A percentile compares a stretch with the other conserved stretches of the same genome.
Conservation (phyloP, 2,888 invertebrate species). For the Caenorhabditis imperialis region DNA sequence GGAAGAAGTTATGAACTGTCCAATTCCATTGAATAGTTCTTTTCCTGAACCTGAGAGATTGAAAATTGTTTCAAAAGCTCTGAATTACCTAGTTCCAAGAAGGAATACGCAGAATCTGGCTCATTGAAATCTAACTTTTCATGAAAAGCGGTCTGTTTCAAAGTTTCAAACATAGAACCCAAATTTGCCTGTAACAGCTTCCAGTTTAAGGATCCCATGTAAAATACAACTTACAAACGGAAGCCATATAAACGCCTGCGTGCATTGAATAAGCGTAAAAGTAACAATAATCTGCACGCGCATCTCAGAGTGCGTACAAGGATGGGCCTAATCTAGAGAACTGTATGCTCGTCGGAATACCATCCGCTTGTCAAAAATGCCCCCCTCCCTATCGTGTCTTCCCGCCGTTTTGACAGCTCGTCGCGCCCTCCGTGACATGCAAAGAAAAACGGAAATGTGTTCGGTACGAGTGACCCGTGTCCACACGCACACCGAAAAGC, state of each 20-base stretch:
- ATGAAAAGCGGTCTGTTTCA: constrained; percentile 60
- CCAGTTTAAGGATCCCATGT: background rate
- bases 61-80: background rate
- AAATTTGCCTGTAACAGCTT: constrained; percentile 53
- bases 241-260: constrained; percentile 57
- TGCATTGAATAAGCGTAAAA: constrained; percentile 4
- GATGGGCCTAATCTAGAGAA: constrained; percentile 38
- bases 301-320: constrained; percentile 11
- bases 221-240: constrained; percentile 56
- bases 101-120: constrained; percentile 32
- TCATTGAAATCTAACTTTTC: constrained; percentile 46
- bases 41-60: constrained; percentile 44
- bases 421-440: constrained; percentile 41
- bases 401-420: constrained; percentile 51
- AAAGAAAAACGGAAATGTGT: constrained; percentile 49
- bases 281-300: constrained; percentile 26
- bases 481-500: constrained; percentile 50
- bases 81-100: constrained; percentile 43
- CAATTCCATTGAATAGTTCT: constrained; percentile 54
- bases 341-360: constrained; percentile 32
- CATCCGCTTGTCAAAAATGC: constrained; percentile 51
- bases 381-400: constrained; percentile 32
- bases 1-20: constrained; percentile 43
- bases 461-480: constrained; percentile 56
- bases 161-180: constrained; percentile 62